Base-by-base conservation (phyloP, 2,113 vertebrate species). In the Ardeotis arabs region DNA sequence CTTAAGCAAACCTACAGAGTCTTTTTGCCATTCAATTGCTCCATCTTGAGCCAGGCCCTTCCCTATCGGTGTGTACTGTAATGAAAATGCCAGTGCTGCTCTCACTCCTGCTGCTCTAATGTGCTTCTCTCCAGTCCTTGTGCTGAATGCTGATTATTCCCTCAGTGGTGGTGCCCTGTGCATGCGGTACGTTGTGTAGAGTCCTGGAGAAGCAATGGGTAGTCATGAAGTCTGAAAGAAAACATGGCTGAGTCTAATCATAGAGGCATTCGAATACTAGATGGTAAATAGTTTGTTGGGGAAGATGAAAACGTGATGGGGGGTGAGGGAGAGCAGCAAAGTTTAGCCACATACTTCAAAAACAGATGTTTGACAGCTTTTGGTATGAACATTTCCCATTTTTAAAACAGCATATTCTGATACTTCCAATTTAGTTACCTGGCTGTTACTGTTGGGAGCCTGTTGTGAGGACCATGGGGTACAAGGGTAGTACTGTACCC, bases 61-160 rank as follows among this genome's bases (percentile, higher is more conserved):
- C 86, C 84, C 82, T n/a, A 25, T 80, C 0, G 4, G 69, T 35
- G 62, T 29, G 35, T 49, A 29, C 76, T 73, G 62, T 63, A 44
- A 79, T 62, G 84, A 69, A 93, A 97, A 93, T 74, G 62, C 66
- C 53, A 22, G 69, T 22, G 80, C 81, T 95, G 58, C 2, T 87
- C 53, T 37, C 44, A 49, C 75, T 89, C 95, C 90, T 49, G 86
- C 95, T 95, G 95, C 64, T 93, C 53, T 69, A 72, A 96, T 62
- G 84, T 60, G 77, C 62, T 77, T 78, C 49, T 78, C 31, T 25
- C 33, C 2, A 5, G 80, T 70, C 73, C 69, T 68, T 12, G 52
- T 14, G 1, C 35, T 21, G n/a, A 81, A 66, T 6, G 58, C 50
- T 63, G 81, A 85, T 95, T 85, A 82, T 69, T 84, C 45, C 60